Conservation (phyloP, 2,888 invertebrate species). For the Hirtodrosophila alboralis region DNA sequence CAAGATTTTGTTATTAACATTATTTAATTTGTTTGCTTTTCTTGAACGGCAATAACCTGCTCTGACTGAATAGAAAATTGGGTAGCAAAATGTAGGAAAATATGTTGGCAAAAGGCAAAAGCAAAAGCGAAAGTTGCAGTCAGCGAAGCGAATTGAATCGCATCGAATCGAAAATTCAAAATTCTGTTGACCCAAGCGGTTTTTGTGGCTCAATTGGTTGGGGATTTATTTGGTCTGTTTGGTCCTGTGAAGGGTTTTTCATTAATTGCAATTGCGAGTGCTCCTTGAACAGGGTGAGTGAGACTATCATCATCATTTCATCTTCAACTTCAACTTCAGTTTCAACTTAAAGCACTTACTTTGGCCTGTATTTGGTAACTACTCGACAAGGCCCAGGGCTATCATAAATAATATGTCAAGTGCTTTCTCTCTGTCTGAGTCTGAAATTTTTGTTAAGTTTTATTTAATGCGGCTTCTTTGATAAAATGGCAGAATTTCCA, state of each 20-base stretch:
- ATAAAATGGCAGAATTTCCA: too few relatives aligned
- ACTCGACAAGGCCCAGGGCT: too few relatives aligned
- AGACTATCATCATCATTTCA: background rate
- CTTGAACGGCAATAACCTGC: slow-evolving; percentile 33
- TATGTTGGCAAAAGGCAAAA: background rate
- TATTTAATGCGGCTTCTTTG: too few relatives aligned
- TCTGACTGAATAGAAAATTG: background rate
- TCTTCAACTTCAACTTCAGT: background rate
- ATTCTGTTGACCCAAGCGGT: slow-evolving; percentile 73
- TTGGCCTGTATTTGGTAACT: slow-evolving; percentile 25
- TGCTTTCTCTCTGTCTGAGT: slow-evolving; percentile 47
- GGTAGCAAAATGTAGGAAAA: slow-evolving; percentile 1
- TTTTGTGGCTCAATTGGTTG: slow-evolving; percentile 47
- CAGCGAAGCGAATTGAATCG: slow-evolving; percentile 26
- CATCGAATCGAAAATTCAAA: slow-evolving; percentile 15
- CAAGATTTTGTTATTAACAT: slow-evolving; percentile 78
- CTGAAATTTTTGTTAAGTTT: slow-evolving; percentile 42
- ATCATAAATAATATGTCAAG: slow-evolving; percentile 67
- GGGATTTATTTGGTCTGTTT: slow-evolving; percentile 40
- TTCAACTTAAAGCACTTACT: background rate
- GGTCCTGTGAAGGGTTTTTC: slow-evolving; percentile 26
- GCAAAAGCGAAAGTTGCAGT: slow-evolving; percentile 52
- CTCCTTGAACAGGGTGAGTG: slow-evolving; percentile 9
- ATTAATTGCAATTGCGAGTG: slow-evolving; percentile 58
- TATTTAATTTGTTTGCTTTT: slow-evolving; percentile 74